Percentiles rank a stretch among this genome's conserved stretches.
Evolutionary conservation across 1,140 invertebrate genomes (phyloP).

Genomic region (Drosophila sproati): DNA sequence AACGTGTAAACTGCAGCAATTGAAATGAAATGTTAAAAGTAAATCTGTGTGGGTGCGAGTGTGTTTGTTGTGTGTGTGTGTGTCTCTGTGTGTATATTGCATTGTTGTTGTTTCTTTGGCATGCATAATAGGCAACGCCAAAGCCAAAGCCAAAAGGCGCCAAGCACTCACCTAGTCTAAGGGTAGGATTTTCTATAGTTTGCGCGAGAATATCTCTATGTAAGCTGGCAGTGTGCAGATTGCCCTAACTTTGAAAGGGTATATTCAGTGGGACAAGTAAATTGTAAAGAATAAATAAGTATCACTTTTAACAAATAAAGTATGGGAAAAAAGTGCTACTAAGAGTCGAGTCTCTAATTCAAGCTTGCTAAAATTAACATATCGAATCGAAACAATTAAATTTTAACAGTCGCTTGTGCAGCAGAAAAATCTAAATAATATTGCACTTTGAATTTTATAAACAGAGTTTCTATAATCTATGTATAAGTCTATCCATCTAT

Average conservation of each 20-base stretch:
- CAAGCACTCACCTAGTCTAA: constrained; percentile 34
- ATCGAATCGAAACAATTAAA: no score
- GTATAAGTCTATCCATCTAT: no score
- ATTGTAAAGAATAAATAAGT: neutral
- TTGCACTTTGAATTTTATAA: no score
- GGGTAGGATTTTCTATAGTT: constrained; percentile 12
- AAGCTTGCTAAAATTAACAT: no score
- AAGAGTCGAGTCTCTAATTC: no score
- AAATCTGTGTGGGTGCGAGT: constrained; percentile 13
- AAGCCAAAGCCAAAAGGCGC: constrained; percentile 41
- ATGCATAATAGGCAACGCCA: constrained; percentile 46
- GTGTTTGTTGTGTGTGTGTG: constrained; percentile 2
- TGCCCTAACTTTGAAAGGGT: constrained; percentile 13
- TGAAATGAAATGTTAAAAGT: constrained; percentile 57
- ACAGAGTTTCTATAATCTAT: no score
- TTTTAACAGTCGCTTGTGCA: no score
- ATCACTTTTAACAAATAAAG: no score
- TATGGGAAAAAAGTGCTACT: no score
- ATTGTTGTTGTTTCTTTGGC: constrained; percentile 27
- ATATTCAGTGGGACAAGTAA: neutral
- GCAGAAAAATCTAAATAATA: no score
- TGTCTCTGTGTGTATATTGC: neutral
- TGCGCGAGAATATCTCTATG: constrained; percentile 15
- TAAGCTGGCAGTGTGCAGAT: neutral
- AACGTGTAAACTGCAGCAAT: constrained; percentile 56